phyloP scores from a whole-genome alignment of 2,888 invertebrate genomes.

The Chorisops tibialis region DNA sequence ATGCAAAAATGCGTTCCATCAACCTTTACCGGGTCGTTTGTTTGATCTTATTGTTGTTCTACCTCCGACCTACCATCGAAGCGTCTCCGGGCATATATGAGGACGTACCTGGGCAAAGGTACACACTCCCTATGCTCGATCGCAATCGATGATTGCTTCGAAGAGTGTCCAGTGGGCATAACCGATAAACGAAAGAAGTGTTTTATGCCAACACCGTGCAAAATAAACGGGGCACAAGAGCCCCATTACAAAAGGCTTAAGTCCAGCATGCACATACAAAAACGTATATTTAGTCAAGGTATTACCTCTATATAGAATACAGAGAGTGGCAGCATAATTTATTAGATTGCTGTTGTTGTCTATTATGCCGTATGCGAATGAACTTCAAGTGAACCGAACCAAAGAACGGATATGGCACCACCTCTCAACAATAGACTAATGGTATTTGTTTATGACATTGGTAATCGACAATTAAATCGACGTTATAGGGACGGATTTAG shows the following conservation, averaged over 20 bases:
- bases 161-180: conserved; percentile 12
- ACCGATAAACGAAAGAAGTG: conserved; percentile 19
- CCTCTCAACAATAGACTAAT: conserved; percentile 22
- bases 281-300: background rate
- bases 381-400: background rate
- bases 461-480: conserved; percentile 26
- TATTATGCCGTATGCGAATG: background rate
- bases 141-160: conserved; percentile 16
- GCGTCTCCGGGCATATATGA: too few relatives aligned
- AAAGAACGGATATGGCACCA: conserved; percentile 8
- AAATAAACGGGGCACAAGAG: too few relatives aligned
- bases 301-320: too few relatives aligned
- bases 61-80: too few relatives aligned
- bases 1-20: conserved; percentile 11
- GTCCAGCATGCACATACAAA: background rate
- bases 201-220: conserved; percentile 10
- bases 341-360: conserved; percentile 14
- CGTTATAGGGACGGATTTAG: conserved; percentile 18
- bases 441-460: conserved; percentile 23
- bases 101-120: too few relatives aligned
- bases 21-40: too few relatives aligned
- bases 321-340: conserved; percentile 5
- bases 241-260: conserved; percentile 13
- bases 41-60: too few relatives aligned
- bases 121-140: background rate